These are phyloP conservation scores for Myotis yumanensis DNA, from an alignment of 2,113 vertebrate species.

Conservation along the genomic window DNA sequence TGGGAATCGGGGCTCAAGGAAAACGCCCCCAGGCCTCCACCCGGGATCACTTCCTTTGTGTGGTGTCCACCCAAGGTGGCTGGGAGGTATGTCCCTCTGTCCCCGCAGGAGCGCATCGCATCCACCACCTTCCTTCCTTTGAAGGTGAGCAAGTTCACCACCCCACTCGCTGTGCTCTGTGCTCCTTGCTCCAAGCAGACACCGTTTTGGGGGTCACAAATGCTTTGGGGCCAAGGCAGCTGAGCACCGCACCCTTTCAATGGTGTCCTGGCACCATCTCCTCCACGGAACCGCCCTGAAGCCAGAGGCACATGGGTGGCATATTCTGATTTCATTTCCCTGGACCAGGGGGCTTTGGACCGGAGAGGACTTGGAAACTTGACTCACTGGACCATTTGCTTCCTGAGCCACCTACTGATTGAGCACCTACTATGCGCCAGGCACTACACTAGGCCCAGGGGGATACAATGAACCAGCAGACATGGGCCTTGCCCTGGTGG, in stretches of 20 bases:
- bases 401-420: background rate
- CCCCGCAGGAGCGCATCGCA: too few relatives aligned
- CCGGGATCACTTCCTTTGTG: background rate
- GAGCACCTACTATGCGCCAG: background rate
- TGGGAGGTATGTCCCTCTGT: background rate
- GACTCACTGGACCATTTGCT: background rate
- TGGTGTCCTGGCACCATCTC: background rate
- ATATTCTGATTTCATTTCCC: background rate
- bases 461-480: background rate
- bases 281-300: background rate
- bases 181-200: background rate
- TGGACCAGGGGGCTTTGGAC: background rate
- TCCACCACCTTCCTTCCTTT: background rate
- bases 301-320: background rate
- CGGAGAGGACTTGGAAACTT: background rate
- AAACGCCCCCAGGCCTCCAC: background rate
- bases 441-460: fast-evolving
- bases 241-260: background rate
- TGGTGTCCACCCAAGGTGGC: background rate
- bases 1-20: background rate
- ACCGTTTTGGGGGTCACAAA: background rate
- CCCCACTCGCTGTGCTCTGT: background rate
- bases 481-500: background rate
- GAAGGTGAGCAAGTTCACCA: background rate
- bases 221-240: background rate